Percentiles rank a stretch among this genome's conserved stretches.
Evolutionary conservation across 1,140 invertebrate species (phyloP).

Genomic region (Melipona quadrifasciata): DNA sequence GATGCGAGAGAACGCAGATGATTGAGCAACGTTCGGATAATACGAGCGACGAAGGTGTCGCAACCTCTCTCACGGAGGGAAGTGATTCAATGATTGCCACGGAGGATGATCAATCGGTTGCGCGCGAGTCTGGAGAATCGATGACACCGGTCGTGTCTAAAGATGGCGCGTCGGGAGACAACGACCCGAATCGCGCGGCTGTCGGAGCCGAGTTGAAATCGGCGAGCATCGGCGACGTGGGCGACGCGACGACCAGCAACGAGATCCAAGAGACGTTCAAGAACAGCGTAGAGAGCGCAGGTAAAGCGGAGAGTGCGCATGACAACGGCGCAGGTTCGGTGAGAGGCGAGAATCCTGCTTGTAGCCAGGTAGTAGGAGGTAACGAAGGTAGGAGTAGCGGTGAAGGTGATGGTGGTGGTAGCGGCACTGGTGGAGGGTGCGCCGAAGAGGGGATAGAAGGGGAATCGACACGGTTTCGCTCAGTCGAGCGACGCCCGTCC

Average conservation of each 20-base stretch:
- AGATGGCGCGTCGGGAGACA: conserved; percentile 42
- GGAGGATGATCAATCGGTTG: conserved; percentile 40
- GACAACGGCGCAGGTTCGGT: conserved; percentile 71
- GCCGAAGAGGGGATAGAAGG: conserved; percentile 81
- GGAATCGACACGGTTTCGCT: conserved; percentile 76
- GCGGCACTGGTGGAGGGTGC: conserved; percentile 79
- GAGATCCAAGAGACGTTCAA: conserved; percentile 74
- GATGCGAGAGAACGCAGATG: not conserved
- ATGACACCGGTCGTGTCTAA: not conserved
- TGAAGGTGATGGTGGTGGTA: conserved; percentile 75
- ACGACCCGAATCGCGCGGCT: conserved; percentile 44
- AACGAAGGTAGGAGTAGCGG: conserved; percentile 78
- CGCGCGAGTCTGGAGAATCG: conserved; percentile 10
- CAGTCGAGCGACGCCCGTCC: conserved; percentile 80
- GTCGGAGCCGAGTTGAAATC: conserved; percentile 67
- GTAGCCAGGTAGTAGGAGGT: conserved; percentile 80
- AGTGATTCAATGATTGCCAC: conserved; percentile 14
- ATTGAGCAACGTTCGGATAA: conserved; percentile 9
- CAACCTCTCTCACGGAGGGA: not conserved
- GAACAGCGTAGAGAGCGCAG: conserved; percentile 42
- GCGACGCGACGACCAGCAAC: conserved; percentile 64
- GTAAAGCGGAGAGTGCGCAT: conserved; percentile 62
- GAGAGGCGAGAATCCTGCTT: conserved; percentile 76
- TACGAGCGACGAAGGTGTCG: not conserved
- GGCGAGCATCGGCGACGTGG: conserved; percentile 49